Evolutionary conservation across 2,797 vertebrate genomes (phyloP), one percentile per base, ranked within the genome.

Genomic region (Sciurus vulgaris): DNA sequence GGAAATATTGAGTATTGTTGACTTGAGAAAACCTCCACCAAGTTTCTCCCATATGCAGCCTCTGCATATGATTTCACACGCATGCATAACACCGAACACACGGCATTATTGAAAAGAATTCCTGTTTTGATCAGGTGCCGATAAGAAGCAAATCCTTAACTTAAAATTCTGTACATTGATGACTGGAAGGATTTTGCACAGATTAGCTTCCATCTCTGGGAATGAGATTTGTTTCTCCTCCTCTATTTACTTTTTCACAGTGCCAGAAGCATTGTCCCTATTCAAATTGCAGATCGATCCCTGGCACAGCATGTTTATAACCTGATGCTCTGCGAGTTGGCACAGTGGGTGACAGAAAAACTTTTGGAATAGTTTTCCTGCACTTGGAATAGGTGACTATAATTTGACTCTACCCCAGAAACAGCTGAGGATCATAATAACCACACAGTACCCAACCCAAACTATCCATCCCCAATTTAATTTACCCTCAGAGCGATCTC

Each of bases 151-250:
- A 87, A 38, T 22, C 33, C 30, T 78, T 74, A 3, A 11, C 17
- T 49, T 94, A 89, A 67, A 86, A n/a, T 47, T 73, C 44, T 96
- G 15, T 30, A 61, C 56, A 5, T 76, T 72, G 30, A 79, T 83
- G 30, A 90, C 7, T 49, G 59, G 22, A 69, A 95, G 49, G 41
- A 24, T 26, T 83, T 74, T 63, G 41, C 15, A 4, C 70, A 44
- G 51, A 65, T 33, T 24, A 49, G 13, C 15, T 77, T 10, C 17
- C 24, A 26, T 18, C 15, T 86, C 47, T 28, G 7, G 14, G 18
- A 70, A 76, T 11, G 5, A 65, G 15, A 30, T 12, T 74, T 30
- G 4, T 67, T 84, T 18, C 9, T 8, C 12, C 18, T 41, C 22
- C 12, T 81, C 49, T 54, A 44, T 12, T 20, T 15, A 7, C 13